Evolutionary conservation across 1,140 invertebrate genomes (phyloP).

Genomic region (Ladona fulva): DNA sequence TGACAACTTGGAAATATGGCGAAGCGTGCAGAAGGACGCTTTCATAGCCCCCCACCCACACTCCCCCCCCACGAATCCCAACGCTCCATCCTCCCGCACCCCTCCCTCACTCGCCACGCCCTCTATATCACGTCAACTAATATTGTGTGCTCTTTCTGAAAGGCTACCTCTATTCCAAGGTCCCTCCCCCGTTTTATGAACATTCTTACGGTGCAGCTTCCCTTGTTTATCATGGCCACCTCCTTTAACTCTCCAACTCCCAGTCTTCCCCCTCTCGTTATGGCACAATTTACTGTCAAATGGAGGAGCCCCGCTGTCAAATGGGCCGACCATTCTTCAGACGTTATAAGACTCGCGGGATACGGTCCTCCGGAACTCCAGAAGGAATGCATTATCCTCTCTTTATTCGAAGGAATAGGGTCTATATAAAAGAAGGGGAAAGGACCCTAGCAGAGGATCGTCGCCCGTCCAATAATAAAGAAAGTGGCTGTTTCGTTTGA

Average conservation of each 20-base stretch:
- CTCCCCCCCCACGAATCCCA: neutral
- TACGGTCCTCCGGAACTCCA: too few species aligned
- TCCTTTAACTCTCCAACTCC: neutral
- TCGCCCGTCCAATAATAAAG: too few species aligned
- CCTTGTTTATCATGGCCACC: neutral
- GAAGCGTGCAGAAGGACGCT: too few species aligned
- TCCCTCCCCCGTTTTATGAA: neutral
- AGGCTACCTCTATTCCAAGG: neutral
- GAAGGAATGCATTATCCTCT: too few species aligned
- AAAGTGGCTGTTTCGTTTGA: too few species aligned
- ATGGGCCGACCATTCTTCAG: too few species aligned
- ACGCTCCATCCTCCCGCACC: too few species aligned
- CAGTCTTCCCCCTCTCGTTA: neutral
- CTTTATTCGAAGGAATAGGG: too few species aligned
- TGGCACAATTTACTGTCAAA: slow-evolving; percentile 1
- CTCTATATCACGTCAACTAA: neutral
- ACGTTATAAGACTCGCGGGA: too few species aligned
- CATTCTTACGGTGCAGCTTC: too few species aligned
- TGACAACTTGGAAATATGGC: neutral
- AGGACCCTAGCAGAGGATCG: too few species aligned
- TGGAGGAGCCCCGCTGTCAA: neutral
- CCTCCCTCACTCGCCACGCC: neutral
- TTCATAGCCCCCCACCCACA: neutral
- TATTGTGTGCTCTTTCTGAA: neutral
- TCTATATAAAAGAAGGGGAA: too few species aligned